Evolutionary conservation across 92 coral and sea anemone species (phyloP), one percentile per base, ranked within the genome.

Genomic region (Micromussa lordhowensis): DNA sequence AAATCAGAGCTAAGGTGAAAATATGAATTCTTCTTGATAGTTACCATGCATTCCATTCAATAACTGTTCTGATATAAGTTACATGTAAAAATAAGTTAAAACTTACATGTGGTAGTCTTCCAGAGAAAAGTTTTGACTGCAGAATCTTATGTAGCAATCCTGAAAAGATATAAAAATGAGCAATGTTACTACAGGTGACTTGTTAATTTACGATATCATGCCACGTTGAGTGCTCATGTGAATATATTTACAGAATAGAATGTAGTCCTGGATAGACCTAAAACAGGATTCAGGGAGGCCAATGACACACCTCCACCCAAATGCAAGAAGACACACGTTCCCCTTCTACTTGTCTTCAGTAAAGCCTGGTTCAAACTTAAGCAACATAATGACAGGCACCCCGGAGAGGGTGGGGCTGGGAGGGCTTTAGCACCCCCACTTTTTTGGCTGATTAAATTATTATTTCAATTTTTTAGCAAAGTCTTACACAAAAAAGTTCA

Each of bases 101-200:
- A 92, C 99, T 90, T 91, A 97, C 99, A 96, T 93, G 59, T 97
- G 98, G 80, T 92, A 97, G 84, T 97, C 95, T 17, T 97, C 99
- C 66, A 97, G 88, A 18, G 99, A 95, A 71, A 95, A 97, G 88
- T 96, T 96, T 57, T 96, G 99, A 75, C 98, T 96, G 86, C 99
- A 97, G 82, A 97, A 97, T 58, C 99, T 90, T 21, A 97, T 88
- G 87, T 97, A 97, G 79, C 99, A 97, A 91, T 97, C 98, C 99
- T 97, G 76, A 21, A 95, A 81, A 69, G 68, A 77, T 59, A 28
- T 48, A n/a, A 24, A 26, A 73, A 54, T 1, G 18, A 57, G 69
- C 30, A 63, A 63, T n/a, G 30, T 63, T 21, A 63, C 5, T 26
- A 1, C 26, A 22, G n/a, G 13, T 66, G 71, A 66, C 71, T 66